Evolutionary conservation across 2,888 invertebrate species (phyloP).

Genomic region (Coelinius sp.): DNA sequence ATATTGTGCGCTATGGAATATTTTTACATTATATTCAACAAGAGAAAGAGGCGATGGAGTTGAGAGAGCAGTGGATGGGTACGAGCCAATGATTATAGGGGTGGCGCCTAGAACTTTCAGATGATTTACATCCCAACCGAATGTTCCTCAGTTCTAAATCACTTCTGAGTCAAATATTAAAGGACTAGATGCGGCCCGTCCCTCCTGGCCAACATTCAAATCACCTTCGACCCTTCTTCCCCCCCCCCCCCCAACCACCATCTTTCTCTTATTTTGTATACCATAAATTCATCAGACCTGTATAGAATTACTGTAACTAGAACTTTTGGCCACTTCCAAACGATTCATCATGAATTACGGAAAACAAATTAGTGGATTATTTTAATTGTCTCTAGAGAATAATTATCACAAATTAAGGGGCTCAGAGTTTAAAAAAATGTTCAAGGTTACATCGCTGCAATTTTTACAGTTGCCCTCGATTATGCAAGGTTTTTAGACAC

Average conservation of each 20-base stretch:
- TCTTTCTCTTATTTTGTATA: slow-evolving; percentile 44
- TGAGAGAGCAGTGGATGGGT: slow-evolving; percentile 37
- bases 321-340: background rate
- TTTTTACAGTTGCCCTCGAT: slow-evolving; percentile 27
- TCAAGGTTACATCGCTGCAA: slow-evolving; percentile 22
- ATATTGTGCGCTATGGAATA: slow-evolving; percentile 43
- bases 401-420: background rate
- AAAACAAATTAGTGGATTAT: slow-evolving; percentile 3
- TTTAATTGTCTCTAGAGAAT: background rate
- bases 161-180: slow-evolving; percentile 59
- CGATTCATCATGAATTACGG: background rate
- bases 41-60: background rate
- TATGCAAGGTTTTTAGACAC: slow-evolving; percentile 50
- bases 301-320: slow-evolving; percentile 30
- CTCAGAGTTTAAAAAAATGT: slow-evolving; percentile 5
- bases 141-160: slow-evolving; percentile 64
- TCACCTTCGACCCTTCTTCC: slow-evolving; percentile 56
- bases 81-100: slow-evolving; percentile 68
- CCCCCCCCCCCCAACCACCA: background rate
- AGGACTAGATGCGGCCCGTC: slow-evolving; percentile 66
- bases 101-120: slow-evolving; percentile 66
- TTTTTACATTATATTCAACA: background rate
- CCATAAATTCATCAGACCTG: slow-evolving; percentile 69
- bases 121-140: slow-evolving; percentile 67
- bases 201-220: slow-evolving; percentile 70